Evolutionary conservation across 2,888 invertebrate genomes (phyloP), one percentile per base, ranked within the genome.

Genomic region (Diogma glabrata): DNA sequence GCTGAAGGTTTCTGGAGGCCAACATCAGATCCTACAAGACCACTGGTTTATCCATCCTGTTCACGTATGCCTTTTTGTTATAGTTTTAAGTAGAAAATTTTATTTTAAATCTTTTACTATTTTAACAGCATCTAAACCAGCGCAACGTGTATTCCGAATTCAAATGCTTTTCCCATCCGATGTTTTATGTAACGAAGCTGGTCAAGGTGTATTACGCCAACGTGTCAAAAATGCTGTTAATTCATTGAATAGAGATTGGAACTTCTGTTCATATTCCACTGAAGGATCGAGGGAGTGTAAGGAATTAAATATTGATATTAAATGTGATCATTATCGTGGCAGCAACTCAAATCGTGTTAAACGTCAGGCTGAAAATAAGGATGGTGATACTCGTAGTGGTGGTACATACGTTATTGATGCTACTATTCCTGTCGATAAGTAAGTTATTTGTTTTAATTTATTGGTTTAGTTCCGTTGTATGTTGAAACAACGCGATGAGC

Each of bases 1-100:
- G 89, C 88, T 50, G 95, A 96, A 79, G 97, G 96, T 36, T 89
- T 92, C 71, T 97, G 96, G 97, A 77, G 93, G 59, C 95, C 95
- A 49, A 90, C 89, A 1, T 74, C 72, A 30, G 82, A 89, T 63
- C 87, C 90, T 8, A 78, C 76, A 46, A 73, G 87, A 60, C 87
- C 90, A 24, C 72, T 92, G 57, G 75, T 88, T n/a, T 93, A 91
- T 63, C 92, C 93, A 52, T 90, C 92, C 57, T 93, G 92, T 65
- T 91, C 92, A 62, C 79, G 88, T 88, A 78, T 77, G 78, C 65
- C 14, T 23, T 24, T 26, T 16, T 9, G 22, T 38, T 53, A 8
- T 43, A 30, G 10, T 40, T n/a, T 30, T 43, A 4, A 30, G 38
- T 16, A 30, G 8, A 5, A 16, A 23, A 20, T 26, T 9, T 22